Percentiles rank a stretch among this genome's conserved stretches.
Evolutionary conservation across 2,888 invertebrate species (phyloP).

Genomic region (Melipona beecheii): DNA sequence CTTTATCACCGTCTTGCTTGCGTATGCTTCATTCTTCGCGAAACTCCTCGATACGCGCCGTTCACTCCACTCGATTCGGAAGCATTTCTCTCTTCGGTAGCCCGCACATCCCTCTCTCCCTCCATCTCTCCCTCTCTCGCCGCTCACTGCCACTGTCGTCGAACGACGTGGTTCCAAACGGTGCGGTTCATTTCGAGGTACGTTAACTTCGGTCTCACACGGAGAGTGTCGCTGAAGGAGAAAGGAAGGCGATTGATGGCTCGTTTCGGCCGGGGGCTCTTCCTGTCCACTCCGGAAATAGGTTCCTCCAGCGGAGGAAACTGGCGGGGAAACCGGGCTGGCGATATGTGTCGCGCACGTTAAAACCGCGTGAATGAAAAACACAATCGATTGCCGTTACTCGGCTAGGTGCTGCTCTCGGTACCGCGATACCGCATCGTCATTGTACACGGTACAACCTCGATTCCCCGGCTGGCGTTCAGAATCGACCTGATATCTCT

Average conservation of each 20-base stretch:
- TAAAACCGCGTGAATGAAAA: constrained; percentile 75
- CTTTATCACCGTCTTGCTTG: constrained; percentile 11
- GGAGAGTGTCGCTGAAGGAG: background rate
- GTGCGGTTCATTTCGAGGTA: constrained; percentile 12
- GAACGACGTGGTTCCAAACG: background rate
- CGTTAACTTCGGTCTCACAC: background rate
- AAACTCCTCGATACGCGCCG: background rate
- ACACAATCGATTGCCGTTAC: constrained; percentile 71
- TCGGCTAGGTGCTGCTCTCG: constrained; percentile 60
- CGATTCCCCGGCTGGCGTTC: constrained; percentile 55
- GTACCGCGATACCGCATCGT: constrained; percentile 61
- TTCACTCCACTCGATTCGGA: background rate
- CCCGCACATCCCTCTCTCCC: too few species aligned
- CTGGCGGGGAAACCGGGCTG: background rate
- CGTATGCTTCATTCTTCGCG: background rate
- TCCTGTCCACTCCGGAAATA: constrained; percentile 25
- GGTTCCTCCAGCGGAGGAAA: background rate
- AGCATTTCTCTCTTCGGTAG: background rate
- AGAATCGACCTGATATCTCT: constrained; percentile 48
- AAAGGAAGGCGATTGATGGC: constrained; percentile 4
- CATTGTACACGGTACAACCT: constrained; percentile 55
- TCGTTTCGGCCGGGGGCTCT: background rate
- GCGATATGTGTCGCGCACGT: constrained; percentile 44
- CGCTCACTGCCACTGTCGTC: background rate
- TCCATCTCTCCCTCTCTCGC: too few species aligned